These are phyloP conservation scores for Microchrysa polita DNA, from an alignment of 2,888 invertebrate species.

Conservation along the genomic window DNA sequence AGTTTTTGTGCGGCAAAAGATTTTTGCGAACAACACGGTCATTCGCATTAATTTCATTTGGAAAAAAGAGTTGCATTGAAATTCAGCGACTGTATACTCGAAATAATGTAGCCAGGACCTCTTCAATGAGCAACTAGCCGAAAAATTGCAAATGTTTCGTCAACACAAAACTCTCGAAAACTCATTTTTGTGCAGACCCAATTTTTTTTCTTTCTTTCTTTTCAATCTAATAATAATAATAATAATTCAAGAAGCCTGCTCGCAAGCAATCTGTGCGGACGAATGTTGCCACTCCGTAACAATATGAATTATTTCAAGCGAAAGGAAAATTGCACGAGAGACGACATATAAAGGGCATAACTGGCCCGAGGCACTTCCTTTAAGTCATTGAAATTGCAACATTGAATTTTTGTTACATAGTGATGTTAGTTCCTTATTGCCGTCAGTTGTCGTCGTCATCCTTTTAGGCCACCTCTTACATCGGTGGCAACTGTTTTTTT, in stretches of 20 bases:
- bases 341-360: slow-evolving; percentile 18
- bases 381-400: slow-evolving; percentile 18
- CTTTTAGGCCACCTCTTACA: slow-evolving; percentile 14
- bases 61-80: slow-evolving; percentile 3
- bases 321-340: slow-evolving; percentile 1
- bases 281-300: too few relatives aligned
- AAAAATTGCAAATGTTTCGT: slow-evolving; percentile 26
- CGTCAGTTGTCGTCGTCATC: neutral
- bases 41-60: neutral
- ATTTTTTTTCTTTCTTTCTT: too few relatives aligned
- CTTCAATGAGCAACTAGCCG: slow-evolving; percentile 28
- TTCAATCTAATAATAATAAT: too few relatives aligned
- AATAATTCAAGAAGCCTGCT: too few relatives aligned
- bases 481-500: neutral
- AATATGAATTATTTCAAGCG: too few relatives aligned
- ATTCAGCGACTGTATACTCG: neutral
- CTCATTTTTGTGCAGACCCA: slow-evolving; percentile 8
- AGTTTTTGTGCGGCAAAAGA: neutral
- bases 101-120: neutral
- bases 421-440: slow-evolving; percentile 6
- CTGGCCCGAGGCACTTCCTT: slow-evolving; percentile 41
- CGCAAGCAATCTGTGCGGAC: too few relatives aligned
- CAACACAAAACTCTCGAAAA: slow-evolving; percentile 9
- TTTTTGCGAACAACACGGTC: neutral
- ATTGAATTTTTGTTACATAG: slow-evolving; percentile 24